Evolutionary conservation across 2,113 vertebrate species (phyloP), one percentile per base, ranked within the genome.

Genomic region (Collichthys lucidus): DNA sequence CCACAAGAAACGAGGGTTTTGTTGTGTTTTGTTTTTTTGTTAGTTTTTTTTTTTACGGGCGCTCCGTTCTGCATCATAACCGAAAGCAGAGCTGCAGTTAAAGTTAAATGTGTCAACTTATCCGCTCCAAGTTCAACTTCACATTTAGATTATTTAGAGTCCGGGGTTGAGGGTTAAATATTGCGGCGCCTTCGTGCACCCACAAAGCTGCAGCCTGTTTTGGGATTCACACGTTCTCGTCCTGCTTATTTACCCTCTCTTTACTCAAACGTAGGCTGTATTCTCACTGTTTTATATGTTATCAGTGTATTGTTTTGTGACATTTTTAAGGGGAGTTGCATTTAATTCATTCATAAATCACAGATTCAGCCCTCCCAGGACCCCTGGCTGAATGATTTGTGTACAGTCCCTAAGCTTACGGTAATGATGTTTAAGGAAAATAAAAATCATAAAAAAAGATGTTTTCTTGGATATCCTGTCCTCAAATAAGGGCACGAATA

Each of bases 401-500:
- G 24, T 29, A 63, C 63, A 50, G 35, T 77, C 44, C 63, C 74
- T 42, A 47, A 72, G 24, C 56, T 66, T 26, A 52, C 46, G 22
- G 62, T 52, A 67, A 80, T 47, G 59, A 65, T 74, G 59, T 60
- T 42, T 46, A 14, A 46, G 35, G 42, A 69, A 60, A 79, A 75
- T 72, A 57, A 74, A 66, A 83, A 57, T 20, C 11, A 15, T 55
- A 11, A 81, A 73, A 82, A 73, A 65, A 16, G 12, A 31, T 80
- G 70, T 87, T 79, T 87, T 79, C 84, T 53, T 26, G 46, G 10
- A 70, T 46, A 56, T 35, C 11, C 53, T 74, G 53, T 83, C 71
- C 78, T 80, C 69, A 77, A 88, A 90, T 77, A 71, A 17, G n/a
- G 11, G 67, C 56, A 50, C 24, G 83, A 76, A 89, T 80, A 88